Evolutionary conservation across 2,797 vertebrate species (phyloP).

Genomic region (Myotis daubentonii): DNA sequence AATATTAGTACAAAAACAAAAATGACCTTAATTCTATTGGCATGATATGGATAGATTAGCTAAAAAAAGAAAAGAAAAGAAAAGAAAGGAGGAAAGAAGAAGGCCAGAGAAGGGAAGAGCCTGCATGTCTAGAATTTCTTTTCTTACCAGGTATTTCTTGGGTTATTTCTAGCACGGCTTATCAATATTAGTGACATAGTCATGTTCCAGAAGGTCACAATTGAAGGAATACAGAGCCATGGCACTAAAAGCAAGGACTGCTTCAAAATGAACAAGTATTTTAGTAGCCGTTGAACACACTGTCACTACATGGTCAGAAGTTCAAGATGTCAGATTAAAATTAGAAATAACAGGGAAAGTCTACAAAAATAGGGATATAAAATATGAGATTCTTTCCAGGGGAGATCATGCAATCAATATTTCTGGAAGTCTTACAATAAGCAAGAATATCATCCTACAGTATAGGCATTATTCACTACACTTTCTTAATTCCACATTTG

Average conservation of each 20-base stretch:
- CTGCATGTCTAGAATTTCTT: not conserved
- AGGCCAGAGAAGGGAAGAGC: not conserved
- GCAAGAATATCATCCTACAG: not conserved
- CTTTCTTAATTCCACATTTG: slow-evolving; percentile 11
- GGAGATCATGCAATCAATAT: not conserved
- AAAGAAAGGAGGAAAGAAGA: not conserved
- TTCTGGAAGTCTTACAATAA: slow-evolving; percentile 19
- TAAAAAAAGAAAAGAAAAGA: not conserved
- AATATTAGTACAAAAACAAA: not conserved
- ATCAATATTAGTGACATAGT: not conserved
- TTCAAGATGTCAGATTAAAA: not conserved
- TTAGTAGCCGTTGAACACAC: not conserved
- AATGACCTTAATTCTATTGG: not conserved
- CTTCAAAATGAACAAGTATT: not conserved
- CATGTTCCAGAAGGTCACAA: not conserved
- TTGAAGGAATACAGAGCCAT: not conserved
- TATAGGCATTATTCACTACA: not conserved
- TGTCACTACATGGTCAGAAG: not conserved
- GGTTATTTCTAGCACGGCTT: not conserved
- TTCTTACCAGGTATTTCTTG: not conserved
- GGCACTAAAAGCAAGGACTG: not conserved
- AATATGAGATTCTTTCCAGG: not conserved
- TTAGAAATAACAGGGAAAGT: not conserved
- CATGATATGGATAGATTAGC: not conserved
- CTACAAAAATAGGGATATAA: not conserved